Conservation (phyloP, 2,113 vertebrate genomes). For the Micronycteris hirsuta region DNA sequence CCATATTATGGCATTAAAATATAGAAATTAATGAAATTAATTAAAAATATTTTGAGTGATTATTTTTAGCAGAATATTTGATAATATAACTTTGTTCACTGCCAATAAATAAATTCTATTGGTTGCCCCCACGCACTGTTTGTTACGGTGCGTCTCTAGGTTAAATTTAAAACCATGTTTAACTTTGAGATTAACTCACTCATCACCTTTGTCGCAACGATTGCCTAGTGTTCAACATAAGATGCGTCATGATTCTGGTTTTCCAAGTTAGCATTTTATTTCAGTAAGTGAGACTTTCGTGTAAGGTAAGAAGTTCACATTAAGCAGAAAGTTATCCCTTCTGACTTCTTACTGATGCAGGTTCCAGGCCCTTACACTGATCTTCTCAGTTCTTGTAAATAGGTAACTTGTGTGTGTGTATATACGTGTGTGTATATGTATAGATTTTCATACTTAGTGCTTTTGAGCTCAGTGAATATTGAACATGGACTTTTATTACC, state of each 20-base stretch:
- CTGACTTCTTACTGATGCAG: not conserved
- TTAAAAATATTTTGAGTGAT: not conserved
- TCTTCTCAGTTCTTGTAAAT: not conserved
- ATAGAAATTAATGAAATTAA: not conserved
- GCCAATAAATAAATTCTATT: not conserved
- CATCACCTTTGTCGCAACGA: not conserved
- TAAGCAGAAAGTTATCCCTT: not conserved
- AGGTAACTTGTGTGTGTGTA: not conserved
- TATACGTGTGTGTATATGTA: not conserved
- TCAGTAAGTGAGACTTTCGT: not conserved
- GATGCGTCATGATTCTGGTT: not conserved
- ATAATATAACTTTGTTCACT: not conserved
- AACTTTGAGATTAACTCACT: not conserved
- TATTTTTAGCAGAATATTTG: constrained; percentile 11
- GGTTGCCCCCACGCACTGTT: not conserved
- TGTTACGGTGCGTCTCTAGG: not conserved
- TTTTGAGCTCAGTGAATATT: not conserved
- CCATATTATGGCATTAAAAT: constrained; percentile 10
- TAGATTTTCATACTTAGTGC: not conserved
- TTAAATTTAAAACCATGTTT: constrained; percentile 11
- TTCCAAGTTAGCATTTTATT: not conserved
- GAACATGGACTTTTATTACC: not conserved
- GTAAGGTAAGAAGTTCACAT: not conserved
- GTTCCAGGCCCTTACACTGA: not conserved
- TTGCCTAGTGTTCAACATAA: not conserved